Evolutionary conservation across 2,888 invertebrate species (phyloP).

Genomic region (Maniola hyperantus): DNA sequence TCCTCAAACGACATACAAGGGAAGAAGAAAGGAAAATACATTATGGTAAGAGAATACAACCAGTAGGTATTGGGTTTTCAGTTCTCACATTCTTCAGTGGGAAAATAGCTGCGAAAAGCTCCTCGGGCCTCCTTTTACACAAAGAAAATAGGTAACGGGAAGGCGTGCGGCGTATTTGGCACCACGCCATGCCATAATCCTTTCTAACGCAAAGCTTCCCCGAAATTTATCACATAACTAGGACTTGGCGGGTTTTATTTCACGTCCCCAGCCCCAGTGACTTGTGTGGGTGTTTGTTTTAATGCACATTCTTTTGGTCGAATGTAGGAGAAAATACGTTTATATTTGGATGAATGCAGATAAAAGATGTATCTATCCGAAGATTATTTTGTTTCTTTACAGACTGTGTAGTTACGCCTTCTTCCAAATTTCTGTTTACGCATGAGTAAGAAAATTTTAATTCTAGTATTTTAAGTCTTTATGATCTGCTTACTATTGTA

Average conservation of each 20-base stretch:
- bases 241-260: constrained; percentile 21
- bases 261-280: constrained; percentile 4
- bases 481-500: too few species aligned
- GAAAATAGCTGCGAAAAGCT: constrained; percentile 14
- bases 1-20: too few species aligned
- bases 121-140: constrained; percentile 16
- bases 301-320: background rate
- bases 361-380: too few species aligned
- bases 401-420: background rate
- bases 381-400: too few species aligned
- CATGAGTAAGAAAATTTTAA: too few species aligned
- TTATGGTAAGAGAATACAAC: background rate
- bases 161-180: constrained; percentile 19
- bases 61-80: constrained; percentile 3
- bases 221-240: constrained; percentile 23
- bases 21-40: too few species aligned
- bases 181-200: constrained; percentile 21
- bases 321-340: background rate
- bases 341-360: background rate
- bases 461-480: too few species aligned
- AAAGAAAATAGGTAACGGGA: constrained; percentile 23
- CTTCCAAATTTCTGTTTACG: background rate
- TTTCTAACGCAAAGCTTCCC: constrained; percentile 21
- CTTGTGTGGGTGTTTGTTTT: background rate
- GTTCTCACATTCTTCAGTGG: constrained; percentile 6